Percentiles rank a stretch among this genome's conserved stretches.
Evolutionary conservation across 2,113 vertebrate genomes (phyloP).

Genomic region (Hucho hucho): DNA sequence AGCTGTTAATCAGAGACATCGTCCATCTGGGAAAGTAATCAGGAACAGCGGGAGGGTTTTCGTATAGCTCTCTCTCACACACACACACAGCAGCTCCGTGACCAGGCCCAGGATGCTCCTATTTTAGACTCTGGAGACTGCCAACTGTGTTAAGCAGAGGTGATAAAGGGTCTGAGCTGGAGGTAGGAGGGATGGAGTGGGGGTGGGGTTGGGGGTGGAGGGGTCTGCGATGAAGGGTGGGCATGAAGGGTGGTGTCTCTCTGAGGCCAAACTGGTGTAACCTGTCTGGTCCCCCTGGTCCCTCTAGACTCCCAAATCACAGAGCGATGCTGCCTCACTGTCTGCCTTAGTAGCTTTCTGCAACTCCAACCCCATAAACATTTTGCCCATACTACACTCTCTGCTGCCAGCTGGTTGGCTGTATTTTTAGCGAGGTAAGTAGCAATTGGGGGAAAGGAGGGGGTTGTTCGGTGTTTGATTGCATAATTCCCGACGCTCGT

Average conservation of each 20-base stretch:
- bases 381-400: constrained; percentile 39
- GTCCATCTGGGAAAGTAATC: constrained; percentile 38
- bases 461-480: constrained; percentile 29
- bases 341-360: background rate
- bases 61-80: background rate
- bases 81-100: background rate
- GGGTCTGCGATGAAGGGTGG: background rate
- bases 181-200: background rate
- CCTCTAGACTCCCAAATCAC: background rate
- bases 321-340: constrained; percentile 6
- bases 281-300: constrained; percentile 7
- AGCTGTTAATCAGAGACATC: background rate
- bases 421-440: constrained; percentile 61
- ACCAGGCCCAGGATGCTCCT: background rate
- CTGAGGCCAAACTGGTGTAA: background rate
- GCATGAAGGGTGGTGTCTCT: background rate
- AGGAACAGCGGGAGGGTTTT: constrained; percentile 17
- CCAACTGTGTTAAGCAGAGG: background rate
- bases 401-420: constrained; percentile 25
- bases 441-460: constrained; percentile 7
- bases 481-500: constrained; percentile 55
- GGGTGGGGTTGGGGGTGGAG: background rate
- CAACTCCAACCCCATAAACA: constrained; percentile 43
- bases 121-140: background rate
- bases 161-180: background rate